These are phyloP conservation scores for Folsomia manolachei DNA, from an alignment of 2,888 invertebrate genomes.

Conservation along the genomic window DNA sequence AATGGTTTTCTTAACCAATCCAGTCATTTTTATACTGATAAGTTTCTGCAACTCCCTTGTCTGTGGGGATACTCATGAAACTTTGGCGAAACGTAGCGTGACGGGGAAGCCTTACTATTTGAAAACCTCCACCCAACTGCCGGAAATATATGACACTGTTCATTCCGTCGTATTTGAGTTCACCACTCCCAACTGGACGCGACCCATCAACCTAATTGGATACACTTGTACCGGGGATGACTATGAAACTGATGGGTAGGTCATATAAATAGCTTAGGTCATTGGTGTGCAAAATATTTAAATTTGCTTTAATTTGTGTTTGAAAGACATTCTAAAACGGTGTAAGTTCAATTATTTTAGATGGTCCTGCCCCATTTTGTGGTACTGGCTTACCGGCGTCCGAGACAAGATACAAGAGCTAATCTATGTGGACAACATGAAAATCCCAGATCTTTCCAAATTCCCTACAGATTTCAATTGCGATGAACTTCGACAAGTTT, in stretches of 20 bases:
- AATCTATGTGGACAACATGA: not conserved
- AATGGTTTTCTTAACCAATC: no score
- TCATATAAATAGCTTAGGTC: no score
- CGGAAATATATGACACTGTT: not conserved
- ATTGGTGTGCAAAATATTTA: no score
- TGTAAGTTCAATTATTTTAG: not conserved
- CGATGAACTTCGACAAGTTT: not conserved
- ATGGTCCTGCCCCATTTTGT: not conserved
- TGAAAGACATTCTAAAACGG: no score
- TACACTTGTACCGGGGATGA: slow-evolving; percentile 11
- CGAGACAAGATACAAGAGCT: not conserved
- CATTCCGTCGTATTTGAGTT: not conserved
- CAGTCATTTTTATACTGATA: no score
- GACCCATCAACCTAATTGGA: slow-evolving; percentile 4
- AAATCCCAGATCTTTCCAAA: not conserved
- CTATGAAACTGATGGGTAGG: not conserved
- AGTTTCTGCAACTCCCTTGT: no score
- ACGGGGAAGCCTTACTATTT: not conserved
- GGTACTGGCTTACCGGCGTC: not conserved
- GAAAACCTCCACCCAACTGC: not conserved
- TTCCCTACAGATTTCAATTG: not conserved
- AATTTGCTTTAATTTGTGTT: no score
- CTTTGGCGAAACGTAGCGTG: not conserved
- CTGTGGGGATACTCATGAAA: not conserved
- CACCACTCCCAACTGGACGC: not conserved